These are phyloP conservation scores for Melanotaenia nigrans DNA, from an alignment of 2,797 vertebrate species.

Conservation along the genomic window DNA sequence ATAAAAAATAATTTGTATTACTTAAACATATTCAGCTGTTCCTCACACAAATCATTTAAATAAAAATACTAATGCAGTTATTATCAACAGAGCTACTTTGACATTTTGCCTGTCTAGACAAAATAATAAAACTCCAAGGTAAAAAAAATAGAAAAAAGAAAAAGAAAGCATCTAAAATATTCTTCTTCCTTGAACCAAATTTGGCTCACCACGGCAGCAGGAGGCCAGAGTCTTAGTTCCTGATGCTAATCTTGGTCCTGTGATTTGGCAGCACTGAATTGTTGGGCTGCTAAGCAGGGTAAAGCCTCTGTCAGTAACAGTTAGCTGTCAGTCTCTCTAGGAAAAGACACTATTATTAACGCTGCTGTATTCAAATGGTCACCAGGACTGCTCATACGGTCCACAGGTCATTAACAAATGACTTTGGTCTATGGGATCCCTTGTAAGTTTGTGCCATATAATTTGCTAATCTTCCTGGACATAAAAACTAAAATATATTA, in stretches of 20 bases:
- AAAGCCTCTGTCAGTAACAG: conserved; percentile 58
- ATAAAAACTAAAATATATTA: conserved; percentile 1
- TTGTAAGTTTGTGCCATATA: not conserved
- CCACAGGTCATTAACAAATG: not conserved
- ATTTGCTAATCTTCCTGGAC: not conserved
- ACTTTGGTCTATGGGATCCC: not conserved
- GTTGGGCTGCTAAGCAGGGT: conserved; percentile 63
- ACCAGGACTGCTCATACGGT: not conserved
- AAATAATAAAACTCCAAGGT: not conserved
- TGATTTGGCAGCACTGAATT: conserved; percentile 69
- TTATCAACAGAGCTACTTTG: not conserved
- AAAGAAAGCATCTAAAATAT: not conserved
- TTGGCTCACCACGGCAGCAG: conserved; percentile 39
- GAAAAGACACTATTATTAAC: conserved; percentile 1
- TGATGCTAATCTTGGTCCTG: conserved; percentile 76
- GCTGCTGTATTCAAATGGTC: not conserved
- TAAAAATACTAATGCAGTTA: not conserved
- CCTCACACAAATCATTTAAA: not conserved
- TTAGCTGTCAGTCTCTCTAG: conserved; percentile 39
- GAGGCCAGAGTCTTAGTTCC: conserved; percentile 64
- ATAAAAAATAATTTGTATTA: not conserved
- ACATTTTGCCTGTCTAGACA: not conserved
- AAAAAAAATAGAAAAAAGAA: not conserved
- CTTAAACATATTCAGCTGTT: not conserved
- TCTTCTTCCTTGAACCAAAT: not conserved